These are phyloP conservation scores for Ectemnius continuus DNA, from an alignment of 2,888 invertebrate species.

Conservation along the genomic window DNA sequence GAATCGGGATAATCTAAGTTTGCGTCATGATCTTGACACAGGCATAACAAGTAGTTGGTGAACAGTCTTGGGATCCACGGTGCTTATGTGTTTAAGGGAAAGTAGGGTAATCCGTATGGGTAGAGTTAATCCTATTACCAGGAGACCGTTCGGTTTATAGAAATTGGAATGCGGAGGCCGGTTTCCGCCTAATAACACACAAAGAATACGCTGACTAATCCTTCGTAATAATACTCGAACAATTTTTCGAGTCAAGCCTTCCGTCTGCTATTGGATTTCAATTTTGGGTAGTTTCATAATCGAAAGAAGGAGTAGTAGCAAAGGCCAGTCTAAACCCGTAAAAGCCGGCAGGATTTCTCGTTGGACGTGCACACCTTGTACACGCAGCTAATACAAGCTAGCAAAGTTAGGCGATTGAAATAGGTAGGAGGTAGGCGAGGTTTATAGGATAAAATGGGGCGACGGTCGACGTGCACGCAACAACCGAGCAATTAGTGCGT, in stretches of 20 bases:
- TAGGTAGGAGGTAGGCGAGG: too few relatives aligned
- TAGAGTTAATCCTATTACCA: slow-evolving; percentile 45
- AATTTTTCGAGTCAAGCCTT: not conserved
- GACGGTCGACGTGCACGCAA: slow-evolving; percentile 5
- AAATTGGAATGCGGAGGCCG: slow-evolving; percentile 26
- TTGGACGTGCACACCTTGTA: not conserved
- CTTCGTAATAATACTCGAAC: not conserved
- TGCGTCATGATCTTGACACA: slow-evolving; percentile 58
- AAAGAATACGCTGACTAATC: not conserved
- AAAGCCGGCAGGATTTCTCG: not conserved
- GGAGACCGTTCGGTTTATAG: slow-evolving; percentile 35
- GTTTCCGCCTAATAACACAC: slow-evolving; percentile 16
- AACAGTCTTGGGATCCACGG: slow-evolving; percentile 48
- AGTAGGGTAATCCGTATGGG: slow-evolving; percentile 52
- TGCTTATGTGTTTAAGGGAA: slow-evolving; percentile 42
- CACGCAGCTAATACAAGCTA: not conserved
- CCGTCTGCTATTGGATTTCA: too few relatives aligned
- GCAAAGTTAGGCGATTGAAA: not conserved
- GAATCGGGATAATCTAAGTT: slow-evolving; percentile 55
- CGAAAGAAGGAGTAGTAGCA: too few relatives aligned
- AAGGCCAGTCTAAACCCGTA: too few relatives aligned
- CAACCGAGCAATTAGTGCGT: not conserved
- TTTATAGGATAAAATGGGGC: too few relatives aligned
- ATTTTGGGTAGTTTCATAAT: too few relatives aligned
- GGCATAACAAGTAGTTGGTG: slow-evolving; percentile 57